Evolutionary conservation across 2,888 invertebrate species (phyloP).

Genomic region (Danaus chrysippus): DNA sequence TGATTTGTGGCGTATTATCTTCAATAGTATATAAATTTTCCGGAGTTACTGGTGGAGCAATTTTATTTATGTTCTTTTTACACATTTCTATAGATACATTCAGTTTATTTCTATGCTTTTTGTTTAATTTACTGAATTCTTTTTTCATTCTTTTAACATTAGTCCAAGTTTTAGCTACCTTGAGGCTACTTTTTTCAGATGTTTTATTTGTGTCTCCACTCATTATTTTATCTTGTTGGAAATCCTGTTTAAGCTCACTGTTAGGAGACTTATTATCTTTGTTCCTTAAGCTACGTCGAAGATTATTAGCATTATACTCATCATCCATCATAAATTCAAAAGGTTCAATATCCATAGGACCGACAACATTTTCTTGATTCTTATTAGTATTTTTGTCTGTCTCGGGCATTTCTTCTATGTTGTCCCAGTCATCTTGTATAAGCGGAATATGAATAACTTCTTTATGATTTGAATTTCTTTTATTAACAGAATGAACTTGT

Average conservation of each 20-base stretch:
- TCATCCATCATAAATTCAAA: conserved; percentile 44
- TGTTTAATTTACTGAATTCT: conserved; percentile 66
- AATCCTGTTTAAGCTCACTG: conserved; percentile 34
- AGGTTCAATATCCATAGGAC: conserved; percentile 55
- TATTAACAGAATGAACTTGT: conserved; percentile 48
- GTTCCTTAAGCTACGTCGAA: conserved; percentile 62
- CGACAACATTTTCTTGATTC: conserved; percentile 48
- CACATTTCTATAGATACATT: conserved; percentile 72
- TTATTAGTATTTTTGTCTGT: conserved; percentile 40
- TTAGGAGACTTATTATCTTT: conserved; percentile 44
- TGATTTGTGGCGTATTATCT: conserved; percentile 48
- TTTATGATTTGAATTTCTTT: conserved; percentile 40
- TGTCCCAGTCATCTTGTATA: conserved; percentile 68
- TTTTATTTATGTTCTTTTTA: conserved; percentile 49
- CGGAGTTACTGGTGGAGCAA: conserved; percentile 9
- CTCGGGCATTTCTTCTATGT: conserved; percentile 61
- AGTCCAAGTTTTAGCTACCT: conserved; percentile 59
- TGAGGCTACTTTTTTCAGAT: conserved; percentile 44
- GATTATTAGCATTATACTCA: conserved; percentile 52
- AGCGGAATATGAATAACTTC: conserved; percentile 45
- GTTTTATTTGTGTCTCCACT: conserved; percentile 37
- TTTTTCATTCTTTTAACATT: conserved; percentile 71
- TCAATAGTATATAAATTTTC: conserved; percentile 30
- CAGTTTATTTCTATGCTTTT: conserved; percentile 60
- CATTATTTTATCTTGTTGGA: conserved; percentile 38